Percentiles rank a stretch among this genome's conserved stretches.
These are phyloP conservation scores for Cottus gobio DNA, from an alignment of 2,113 vertebrate species.

Conservation along the genomic window DNA sequence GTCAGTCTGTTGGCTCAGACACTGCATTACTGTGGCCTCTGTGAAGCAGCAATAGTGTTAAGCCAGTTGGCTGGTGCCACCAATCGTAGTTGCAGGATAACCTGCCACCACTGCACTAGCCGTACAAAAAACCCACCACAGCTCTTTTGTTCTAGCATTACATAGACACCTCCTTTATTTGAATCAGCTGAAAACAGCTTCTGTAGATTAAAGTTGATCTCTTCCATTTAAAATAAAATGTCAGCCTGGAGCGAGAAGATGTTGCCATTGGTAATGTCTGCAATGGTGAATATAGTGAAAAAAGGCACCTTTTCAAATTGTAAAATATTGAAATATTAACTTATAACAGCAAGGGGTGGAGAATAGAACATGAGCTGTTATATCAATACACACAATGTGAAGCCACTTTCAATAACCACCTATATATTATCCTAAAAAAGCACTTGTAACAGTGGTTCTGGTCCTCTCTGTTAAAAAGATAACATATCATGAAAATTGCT, in stretches of 20 bases:
- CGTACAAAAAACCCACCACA: background rate
- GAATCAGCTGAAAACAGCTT: background rate
- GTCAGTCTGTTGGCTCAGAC: slow-evolving; percentile 61
- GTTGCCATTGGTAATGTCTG: background rate
- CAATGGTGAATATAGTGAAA: background rate
- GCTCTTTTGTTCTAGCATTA: background rate
- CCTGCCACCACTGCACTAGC: slow-evolving; percentile 12
- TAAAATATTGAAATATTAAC: background rate
- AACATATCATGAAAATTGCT: background rate
- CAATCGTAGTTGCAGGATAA: slow-evolving; percentile 30
- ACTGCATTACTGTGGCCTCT: slow-evolving; percentile 56
- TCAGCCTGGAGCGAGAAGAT: background rate
- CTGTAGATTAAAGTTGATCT: slow-evolving; percentile 21
- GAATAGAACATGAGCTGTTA: background rate
- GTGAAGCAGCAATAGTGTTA: slow-evolving; percentile 52
- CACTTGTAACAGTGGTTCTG: background rate
- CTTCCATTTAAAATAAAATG: slow-evolving; percentile 31
- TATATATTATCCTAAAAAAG: background rate
- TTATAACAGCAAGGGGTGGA: background rate
- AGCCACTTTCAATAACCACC: background rate
- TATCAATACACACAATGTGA: background rate
- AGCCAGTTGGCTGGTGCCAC: slow-evolving; percentile 53
- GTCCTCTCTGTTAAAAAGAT: background rate
- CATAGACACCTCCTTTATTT: slow-evolving; percentile 13
- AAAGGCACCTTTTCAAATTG: background rate